Percentiles rank a stretch among this genome's conserved stretches.
These are phyloP conservation scores for Amphiprion ocellaris DNA, from an alignment of 2,113 vertebrate species.

Conservation along the genomic window DNA sequence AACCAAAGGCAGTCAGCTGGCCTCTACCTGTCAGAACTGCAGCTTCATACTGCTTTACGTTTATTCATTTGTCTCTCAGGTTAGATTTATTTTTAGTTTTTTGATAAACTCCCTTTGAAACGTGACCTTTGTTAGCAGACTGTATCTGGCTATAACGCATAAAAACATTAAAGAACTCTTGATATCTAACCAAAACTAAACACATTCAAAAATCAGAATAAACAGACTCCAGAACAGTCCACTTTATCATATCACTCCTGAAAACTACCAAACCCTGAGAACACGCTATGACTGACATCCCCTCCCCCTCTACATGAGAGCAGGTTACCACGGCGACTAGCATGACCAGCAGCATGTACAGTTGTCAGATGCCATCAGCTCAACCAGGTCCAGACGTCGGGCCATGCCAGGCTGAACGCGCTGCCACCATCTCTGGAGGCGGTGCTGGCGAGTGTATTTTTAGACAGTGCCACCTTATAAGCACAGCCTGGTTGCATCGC, in stretches of 20 bases:
- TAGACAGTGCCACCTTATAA: constrained; percentile 74
- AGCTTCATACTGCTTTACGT: background rate
- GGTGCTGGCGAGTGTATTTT: constrained; percentile 71
- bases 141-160: background rate
- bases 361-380: constrained; percentile 78
- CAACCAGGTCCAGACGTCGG: constrained; percentile 64
- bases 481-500: constrained; percentile 67
- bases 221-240: background rate
- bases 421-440: constrained; percentile 64
- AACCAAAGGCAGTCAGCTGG: background rate
- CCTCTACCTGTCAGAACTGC: background rate
- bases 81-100: background rate
- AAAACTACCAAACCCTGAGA: constrained; percentile 18
- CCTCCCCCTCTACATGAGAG: constrained; percentile 35
- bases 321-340: constrained; percentile 71
- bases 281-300: constrained; percentile 4
- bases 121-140: background rate
- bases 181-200: background rate
- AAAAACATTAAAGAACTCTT: background rate
- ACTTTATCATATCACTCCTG: constrained; percentile 3
- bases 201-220: background rate
- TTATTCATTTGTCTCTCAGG: background rate
- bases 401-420: constrained; percentile 56
- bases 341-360: constrained; percentile 74
- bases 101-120: too few species aligned